phyloP scores from a whole-genome alignment of 2,888 invertebrate genomes.

The Aspidiotus rigidus region DNA sequence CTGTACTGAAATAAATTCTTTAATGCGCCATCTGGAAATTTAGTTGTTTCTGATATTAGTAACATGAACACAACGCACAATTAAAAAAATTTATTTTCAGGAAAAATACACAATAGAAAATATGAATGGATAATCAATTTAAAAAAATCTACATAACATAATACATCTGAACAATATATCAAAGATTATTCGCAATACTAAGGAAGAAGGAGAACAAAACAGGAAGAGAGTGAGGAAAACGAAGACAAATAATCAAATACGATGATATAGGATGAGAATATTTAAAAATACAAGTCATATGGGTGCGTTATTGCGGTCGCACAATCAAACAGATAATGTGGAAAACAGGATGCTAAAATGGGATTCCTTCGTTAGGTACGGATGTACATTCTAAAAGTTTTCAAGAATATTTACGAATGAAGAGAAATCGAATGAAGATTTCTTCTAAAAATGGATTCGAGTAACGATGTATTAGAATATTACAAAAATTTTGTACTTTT shows the following conservation, averaged over 20 bases:
- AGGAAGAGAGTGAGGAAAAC: neutral
- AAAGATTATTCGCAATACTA: neutral
- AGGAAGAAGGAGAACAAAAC: neutral
- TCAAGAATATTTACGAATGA: too few species aligned
- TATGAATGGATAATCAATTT: neutral
- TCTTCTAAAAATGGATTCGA: neutral
- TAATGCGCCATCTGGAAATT: too few species aligned
- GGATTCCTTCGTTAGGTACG: too few species aligned
- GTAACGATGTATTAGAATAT: neutral
- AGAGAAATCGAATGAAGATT: too few species aligned
- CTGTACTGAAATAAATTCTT: too few species aligned
- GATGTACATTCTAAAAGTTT: too few species aligned
- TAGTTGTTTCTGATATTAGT: too few species aligned
- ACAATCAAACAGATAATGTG: too few species aligned
- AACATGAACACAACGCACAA: too few species aligned
- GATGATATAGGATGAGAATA: neutral
- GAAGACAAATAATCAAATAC: neutral
- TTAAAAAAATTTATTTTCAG: neutral
- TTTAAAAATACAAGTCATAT: neutral
- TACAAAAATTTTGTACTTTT: conserved; percentile 8
- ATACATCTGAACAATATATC: neutral
- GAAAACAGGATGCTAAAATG: too few species aligned
- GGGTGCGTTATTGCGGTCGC: too few species aligned
- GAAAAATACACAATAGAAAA: conserved; percentile 3
- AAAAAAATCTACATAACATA: conserved; percentile 1